Percentiles rank a stretch among this genome's conserved stretches.
Evolutionary conservation across 2,113 vertebrate genomes (phyloP).

Genomic region (Callopanchax toddi): DNA sequence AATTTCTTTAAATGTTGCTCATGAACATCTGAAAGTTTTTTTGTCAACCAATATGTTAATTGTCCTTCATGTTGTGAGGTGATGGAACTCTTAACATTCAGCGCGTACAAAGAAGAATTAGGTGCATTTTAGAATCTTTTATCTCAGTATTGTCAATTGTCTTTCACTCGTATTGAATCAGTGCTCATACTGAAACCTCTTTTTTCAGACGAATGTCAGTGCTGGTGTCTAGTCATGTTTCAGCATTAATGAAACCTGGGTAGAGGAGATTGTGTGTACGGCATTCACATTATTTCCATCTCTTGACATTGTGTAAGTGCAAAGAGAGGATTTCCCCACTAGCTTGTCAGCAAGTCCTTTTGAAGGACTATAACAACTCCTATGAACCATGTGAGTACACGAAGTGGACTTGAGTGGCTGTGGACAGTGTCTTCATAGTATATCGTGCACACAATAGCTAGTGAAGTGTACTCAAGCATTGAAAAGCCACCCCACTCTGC

Average conservation of each 20-base stretch:
- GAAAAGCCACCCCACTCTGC: slow-evolving; percentile 46
- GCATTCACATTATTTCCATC: slow-evolving; percentile 8
- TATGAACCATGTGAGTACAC: slow-evolving; percentile 2
- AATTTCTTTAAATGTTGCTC: too few relatives aligned
- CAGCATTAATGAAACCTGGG: slow-evolving; percentile 2
- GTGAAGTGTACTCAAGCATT: slow-evolving; percentile 29
- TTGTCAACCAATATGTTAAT: too few relatives aligned
- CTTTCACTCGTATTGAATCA: too few relatives aligned
- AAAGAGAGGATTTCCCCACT: background rate
- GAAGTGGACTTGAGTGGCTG: slow-evolving; percentile 18
- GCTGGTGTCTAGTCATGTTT: background rate
- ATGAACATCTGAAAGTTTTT: too few relatives aligned
- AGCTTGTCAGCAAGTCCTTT: background rate
- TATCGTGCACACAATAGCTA: slow-evolving; percentile 5
- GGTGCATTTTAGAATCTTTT: too few relatives aligned
- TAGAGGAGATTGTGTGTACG: background rate
- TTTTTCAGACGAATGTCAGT: too few relatives aligned
- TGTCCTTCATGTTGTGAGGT: too few relatives aligned
- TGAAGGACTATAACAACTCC: slow-evolving; percentile 2
- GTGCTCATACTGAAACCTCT: too few relatives aligned
- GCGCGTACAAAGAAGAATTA: too few relatives aligned
- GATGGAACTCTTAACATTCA: too few relatives aligned
- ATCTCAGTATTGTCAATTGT: too few relatives aligned
- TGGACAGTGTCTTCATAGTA: slow-evolving; percentile 6
- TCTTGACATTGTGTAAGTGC: slow-evolving; percentile 17